phyloP scores from a whole-genome alignment of 2,113 vertebrate species.

The Serilophus lunatus region DNA sequence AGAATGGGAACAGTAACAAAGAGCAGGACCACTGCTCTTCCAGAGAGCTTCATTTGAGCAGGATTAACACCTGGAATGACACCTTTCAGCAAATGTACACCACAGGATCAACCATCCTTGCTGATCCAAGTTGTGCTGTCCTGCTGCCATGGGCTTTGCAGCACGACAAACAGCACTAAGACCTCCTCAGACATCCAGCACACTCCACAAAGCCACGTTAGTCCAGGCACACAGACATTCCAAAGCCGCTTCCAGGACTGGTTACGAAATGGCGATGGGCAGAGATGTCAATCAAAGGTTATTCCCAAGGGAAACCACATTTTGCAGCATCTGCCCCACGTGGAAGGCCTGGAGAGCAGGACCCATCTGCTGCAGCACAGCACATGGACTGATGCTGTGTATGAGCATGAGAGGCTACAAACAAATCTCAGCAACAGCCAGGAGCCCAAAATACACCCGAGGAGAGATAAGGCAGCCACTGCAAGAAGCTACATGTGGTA shows the following conservation, averaged over 20 bases:
- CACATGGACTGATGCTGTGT: neutral
- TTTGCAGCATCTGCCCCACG: neutral
- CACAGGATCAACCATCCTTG: neutral
- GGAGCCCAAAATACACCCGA: neutral
- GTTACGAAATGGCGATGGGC: fast-evolving
- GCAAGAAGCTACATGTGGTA: neutral
- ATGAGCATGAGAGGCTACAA: neutral
- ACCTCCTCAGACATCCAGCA: neutral
- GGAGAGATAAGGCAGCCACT: neutral
- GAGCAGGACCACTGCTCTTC: neutral
- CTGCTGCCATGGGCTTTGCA: neutral
- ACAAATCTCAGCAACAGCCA: neutral
- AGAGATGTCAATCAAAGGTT: neutral
- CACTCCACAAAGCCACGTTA: neutral
- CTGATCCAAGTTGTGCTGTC: neutral
- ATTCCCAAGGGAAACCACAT: neutral
- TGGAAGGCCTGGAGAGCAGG: neutral
- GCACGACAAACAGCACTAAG: neutral
- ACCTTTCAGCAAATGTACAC: neutral
- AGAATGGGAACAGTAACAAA: neutral
- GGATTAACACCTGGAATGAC: neutral
- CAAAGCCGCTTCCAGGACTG: neutral
- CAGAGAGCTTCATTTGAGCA: neutral
- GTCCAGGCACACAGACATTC: neutral
- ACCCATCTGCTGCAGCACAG: neutral